Conservation (phyloP, 2,888 invertebrate genomes). For the Muscina levida region DNA sequence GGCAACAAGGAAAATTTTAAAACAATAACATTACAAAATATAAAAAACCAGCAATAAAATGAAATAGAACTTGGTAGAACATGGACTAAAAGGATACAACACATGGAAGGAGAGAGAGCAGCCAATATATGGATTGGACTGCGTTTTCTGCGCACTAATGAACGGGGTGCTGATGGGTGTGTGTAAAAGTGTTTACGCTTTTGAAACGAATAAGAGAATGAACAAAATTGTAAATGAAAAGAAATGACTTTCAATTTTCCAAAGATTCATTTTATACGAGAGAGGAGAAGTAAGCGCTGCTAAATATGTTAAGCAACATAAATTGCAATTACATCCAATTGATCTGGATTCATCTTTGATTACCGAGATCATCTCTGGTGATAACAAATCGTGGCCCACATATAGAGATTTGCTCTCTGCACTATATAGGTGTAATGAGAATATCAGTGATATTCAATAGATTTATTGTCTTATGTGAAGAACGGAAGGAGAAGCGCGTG, state of each 20-base stretch:
- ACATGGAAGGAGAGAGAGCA: conserved; percentile 5
- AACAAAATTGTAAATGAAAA: conserved; percentile 62
- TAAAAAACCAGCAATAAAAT: neutral
- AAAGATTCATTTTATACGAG: conserved; percentile 51
- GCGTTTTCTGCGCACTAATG: neutral
- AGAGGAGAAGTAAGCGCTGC: neutral
- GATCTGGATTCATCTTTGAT: too few species aligned
- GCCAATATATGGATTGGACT: neutral
- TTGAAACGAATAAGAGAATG: conserved; percentile 9
- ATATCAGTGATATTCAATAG: too few species aligned
- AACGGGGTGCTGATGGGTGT: neutral
- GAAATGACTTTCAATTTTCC: conserved; percentile 68
- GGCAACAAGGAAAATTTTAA: conserved; percentile 24
- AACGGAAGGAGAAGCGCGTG: too few species aligned
- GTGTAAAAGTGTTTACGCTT: neutral
- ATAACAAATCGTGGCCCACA: too few species aligned
- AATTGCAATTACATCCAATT: too few species aligned
- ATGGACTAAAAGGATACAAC: conserved; percentile 45
- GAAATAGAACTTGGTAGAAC: conserved; percentile 45
- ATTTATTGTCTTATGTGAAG: too few species aligned
- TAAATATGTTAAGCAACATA: too few species aligned
- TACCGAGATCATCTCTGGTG: too few species aligned
- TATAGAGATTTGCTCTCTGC: too few species aligned
- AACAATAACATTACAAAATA: conserved; percentile 39
- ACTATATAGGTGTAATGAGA: too few species aligned